Conservation (phyloP, 1,140 invertebrate species). For the Neodiprion lecontei region DNA sequence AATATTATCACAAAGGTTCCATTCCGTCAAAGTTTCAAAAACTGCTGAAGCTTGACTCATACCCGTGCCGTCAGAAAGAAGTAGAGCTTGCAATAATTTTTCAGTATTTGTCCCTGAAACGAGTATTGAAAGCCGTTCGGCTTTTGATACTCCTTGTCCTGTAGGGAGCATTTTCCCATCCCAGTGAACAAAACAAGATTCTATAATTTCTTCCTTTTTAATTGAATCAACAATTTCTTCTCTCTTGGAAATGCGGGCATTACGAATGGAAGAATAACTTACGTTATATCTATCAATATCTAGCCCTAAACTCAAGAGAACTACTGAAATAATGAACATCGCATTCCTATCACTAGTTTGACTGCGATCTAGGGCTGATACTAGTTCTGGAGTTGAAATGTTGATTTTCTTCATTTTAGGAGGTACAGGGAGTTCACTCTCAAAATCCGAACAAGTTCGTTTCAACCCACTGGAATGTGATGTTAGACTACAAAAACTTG, state of each 20-base stretch:
- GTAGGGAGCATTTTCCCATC: constrained; percentile 35
- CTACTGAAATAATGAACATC: constrained; percentile 15
- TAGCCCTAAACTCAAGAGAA: constrained; percentile 9
- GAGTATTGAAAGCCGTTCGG: constrained; percentile 43
- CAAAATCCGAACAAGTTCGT: constrained; percentile 18
- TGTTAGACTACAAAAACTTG: constrained; percentile 17
- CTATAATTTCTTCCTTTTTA: constrained; percentile 29
- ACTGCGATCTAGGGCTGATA: constrained; percentile 3
- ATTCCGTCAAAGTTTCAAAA: constrained; percentile 28
- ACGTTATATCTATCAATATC: constrained; percentile 19
- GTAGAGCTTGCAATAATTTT: constrained; percentile 42
- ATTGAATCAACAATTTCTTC: constrained; percentile 31
- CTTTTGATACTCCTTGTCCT: constrained; percentile 33
- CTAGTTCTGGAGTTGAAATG: not conserved
- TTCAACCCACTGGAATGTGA: not conserved
- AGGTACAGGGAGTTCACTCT: constrained; percentile 12
- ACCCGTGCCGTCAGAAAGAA: constrained; percentile 36
- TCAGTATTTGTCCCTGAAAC: constrained; percentile 32
- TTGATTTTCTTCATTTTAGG: constrained; percentile 16
- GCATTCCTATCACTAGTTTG: constrained; percentile 14
- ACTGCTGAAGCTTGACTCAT: constrained; percentile 35
- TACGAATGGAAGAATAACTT: constrained; percentile 13
- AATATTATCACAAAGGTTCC: constrained; percentile 18
- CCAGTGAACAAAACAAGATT: constrained; percentile 25
- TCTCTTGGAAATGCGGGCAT: constrained; percentile 9